Base-by-base conservation (phyloP, 1,140 invertebrate species). In the Apis mellifera region DNA sequence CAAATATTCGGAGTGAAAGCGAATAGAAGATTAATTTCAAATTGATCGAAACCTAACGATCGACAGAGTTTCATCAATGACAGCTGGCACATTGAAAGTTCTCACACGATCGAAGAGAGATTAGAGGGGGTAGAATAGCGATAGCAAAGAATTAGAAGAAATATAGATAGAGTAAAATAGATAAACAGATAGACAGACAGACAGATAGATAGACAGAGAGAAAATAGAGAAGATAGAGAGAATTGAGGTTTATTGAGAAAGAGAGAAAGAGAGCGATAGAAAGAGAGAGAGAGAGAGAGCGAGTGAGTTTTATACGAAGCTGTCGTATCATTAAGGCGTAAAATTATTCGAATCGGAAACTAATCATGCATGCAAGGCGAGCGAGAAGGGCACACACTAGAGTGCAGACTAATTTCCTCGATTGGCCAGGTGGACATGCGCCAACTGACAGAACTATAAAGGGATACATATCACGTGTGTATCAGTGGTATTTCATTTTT, bases 381-480 rank as follows among this genome's bases (percentile, higher is more conserved):
- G 90, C 89, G 87, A 91, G 83, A 86, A 87, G 91, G 90, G 90
- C 87, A 94, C 87, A 92, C 86, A 90, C 92, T 94, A 94, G 65
- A 90, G 93, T 94, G 93, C 93, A 94, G 85, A 84, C 92, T 94
- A 94, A 73, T 90, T 90, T 92, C 84, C 78, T 90, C 90, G 86
- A 88, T 89, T 88, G 88, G 91, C 92, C 92, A 93, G 92, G 89
- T 93, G 90, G 92, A 89, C 92, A 93, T 94, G 92, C 90, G 90
- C 92, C 91, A 92, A 86, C 92, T 93, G 93, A 92, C 91, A 89
- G 86, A 86, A 88, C 78, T 88, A 87, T 87, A 64, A 69, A 83
- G 81, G 89, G 84, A 82, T 86, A 90, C 83, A 86, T 89, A 85
- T 90, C 86, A 89, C 82, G 80, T 87, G 78, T 89, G 85, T 89